Base-by-base conservation (phyloP, 2,113 vertebrate species). In the Cyanocitta stelleri region DNA sequence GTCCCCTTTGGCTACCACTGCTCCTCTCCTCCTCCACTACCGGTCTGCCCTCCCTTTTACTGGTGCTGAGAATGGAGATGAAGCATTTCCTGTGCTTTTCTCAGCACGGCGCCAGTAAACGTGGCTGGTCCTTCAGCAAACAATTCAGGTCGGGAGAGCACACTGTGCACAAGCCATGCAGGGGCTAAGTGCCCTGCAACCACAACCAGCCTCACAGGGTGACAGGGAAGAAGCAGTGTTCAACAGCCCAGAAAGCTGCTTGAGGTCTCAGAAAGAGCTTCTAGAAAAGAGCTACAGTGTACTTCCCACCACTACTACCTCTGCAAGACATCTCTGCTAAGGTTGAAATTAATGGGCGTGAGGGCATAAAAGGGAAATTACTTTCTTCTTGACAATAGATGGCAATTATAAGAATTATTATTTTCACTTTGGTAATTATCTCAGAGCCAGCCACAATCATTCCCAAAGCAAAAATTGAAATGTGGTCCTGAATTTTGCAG, bases 81-180 rank as follows among this genome's bases (percentile, higher is more conserved):
- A 93, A 88, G 52, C 1, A 30, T 85, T 94, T 97, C 87, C 87
- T 80, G 67, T 81, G 68, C 72, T 94, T 95, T 95, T 88, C 75
- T 86, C 72, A 74, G 82, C 1, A 3, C 3, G 0, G 46, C 1
- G 1, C 8, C 8, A 3, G 12, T 61, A 32, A 54, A 69, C 15
- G 33, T 19, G 44, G 14, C 43, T 43, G 44, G 9, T 54, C 41
- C 44, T 82, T 90, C 55, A 77, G 66, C 69, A 77, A 59, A 85
- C 44, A 89, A 78, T 75, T 37, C 66, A 46, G 84, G 91, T 92
- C 89, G 92, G 87, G 52, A 84, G 52, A 85, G 46, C 58, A 52
- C 44, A 80, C 52, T 1, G 1, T 11, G 44, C 23, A 26, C 44
- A 33, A 51, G 29, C 58, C 49, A 10, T 49, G 46, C 0, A 9